A percentile compares a stretch with the other conserved stretches of the same genome.
phyloP scores from a whole-genome alignment of 2,888 invertebrate species.

The Pycnomerus fuliginosus region DNA sequence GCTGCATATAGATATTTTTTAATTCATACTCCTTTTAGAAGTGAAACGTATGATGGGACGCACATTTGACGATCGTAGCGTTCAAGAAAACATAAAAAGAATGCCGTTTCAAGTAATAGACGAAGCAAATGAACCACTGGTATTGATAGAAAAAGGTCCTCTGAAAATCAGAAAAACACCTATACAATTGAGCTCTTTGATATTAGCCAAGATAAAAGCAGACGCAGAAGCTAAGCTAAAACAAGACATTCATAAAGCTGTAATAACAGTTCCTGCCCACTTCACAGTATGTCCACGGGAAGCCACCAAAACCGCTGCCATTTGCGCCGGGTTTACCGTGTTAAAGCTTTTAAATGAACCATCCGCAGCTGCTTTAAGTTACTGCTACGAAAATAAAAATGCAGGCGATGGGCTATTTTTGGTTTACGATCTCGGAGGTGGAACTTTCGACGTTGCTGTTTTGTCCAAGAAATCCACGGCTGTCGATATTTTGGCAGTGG shows the following conservation, averaged over 20 bases:
- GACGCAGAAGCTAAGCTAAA: slow-evolving; percentile 24
- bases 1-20: too few species aligned
- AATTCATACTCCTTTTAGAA: too few species aligned
- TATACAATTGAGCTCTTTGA: slow-evolving; percentile 29
- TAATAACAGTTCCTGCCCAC: slow-evolving; percentile 40
- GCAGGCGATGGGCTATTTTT: too few species aligned
- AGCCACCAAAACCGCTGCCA: slow-evolving; percentile 35
- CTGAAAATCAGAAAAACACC: slow-evolving; percentile 21
- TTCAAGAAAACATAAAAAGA: slow-evolving; percentile 28
- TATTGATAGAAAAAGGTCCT: slow-evolving; percentile 11
- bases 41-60: slow-evolving; percentile 36
- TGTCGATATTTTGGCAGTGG: too few species aligned
- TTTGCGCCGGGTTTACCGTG: slow-evolving; percentile 30
- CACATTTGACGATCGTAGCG: slow-evolving; percentile 25
- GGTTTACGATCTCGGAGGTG: too few species aligned
- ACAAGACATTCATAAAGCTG: slow-evolving; percentile 26
- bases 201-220: slow-evolving; percentile 27
- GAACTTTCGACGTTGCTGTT: too few species aligned
- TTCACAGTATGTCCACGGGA: slow-evolving; percentile 34
- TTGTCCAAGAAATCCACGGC: too few species aligned
- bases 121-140: slow-evolving; percentile 24
- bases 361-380: slow-evolving; percentile 35
- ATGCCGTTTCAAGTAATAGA: slow-evolving; percentile 28
- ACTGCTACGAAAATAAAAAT: too few species aligned
- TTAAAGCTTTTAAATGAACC: slow-evolving; percentile 34